Conservation (phyloP, 2,888 invertebrate genomes). For the Polymixis flavicincta region DNA sequence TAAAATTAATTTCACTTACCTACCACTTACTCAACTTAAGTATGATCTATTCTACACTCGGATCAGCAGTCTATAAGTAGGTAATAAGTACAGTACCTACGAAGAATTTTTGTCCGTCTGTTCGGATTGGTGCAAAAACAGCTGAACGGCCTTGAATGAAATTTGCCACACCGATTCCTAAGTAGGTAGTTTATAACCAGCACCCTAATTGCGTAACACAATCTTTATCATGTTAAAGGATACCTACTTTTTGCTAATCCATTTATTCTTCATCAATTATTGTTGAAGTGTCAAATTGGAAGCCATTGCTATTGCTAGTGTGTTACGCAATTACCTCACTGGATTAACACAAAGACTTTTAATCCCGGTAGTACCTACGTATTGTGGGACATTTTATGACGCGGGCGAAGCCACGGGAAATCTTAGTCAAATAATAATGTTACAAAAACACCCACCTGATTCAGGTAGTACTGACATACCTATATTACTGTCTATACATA, state of each 20-base stretch:
- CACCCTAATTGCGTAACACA: no score
- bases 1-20: not conserved
- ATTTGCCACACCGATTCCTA: not conserved
- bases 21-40: not conserved
- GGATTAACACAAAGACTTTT: no score
- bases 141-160: not conserved
- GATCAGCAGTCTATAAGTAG: not conserved
- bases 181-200: not conserved
- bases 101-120: not conserved
- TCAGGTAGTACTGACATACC: constrained; percentile 50
- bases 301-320: no score
- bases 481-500: constrained; percentile 51
- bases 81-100: no score
- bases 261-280: no score
- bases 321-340: no score
- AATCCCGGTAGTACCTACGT: no score
- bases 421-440: constrained; percentile 27
- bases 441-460: constrained; percentile 23
- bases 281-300: no score
- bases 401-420: no score
- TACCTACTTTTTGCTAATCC: no score
- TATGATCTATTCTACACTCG: not conserved
- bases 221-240: no score
- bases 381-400: no score
- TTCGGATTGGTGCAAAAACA: not conserved